Percentiles rank a stretch among this genome's conserved stretches.
Evolutionary conservation across 2,113 vertebrate species (phyloP).

Genomic region (Tinamus guttatus): DNA sequence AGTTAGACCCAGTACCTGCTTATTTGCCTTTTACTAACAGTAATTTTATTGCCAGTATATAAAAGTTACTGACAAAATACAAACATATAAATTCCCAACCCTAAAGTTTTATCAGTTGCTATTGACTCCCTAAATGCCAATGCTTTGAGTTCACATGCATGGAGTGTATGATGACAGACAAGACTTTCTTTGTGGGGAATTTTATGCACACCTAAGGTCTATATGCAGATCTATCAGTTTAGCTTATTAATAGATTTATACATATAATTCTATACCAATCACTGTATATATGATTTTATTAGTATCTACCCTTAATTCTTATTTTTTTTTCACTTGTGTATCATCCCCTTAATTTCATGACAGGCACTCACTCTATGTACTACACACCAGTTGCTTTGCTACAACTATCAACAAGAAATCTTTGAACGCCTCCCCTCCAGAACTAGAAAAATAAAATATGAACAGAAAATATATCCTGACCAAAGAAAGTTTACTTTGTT

Average conservation of each 20-base stretch:
- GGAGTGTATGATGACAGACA: accelerated
- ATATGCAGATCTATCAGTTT: neutral
- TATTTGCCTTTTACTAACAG: neutral
- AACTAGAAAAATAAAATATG: constrained; percentile 38
- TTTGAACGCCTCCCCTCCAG: neutral
- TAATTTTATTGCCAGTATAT: neutral
- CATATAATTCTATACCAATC: neutral
- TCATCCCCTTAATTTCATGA: neutral
- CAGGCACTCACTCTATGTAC: neutral
- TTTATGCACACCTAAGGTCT: neutral
- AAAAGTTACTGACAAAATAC: neutral
- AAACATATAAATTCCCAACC: neutral
- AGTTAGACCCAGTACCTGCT: neutral
- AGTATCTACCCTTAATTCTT: neutral
- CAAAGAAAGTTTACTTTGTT: constrained; percentile 33
- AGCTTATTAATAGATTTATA: neutral
- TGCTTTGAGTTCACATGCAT: neutral
- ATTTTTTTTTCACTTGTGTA: neutral
- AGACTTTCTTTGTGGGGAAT: neutral
- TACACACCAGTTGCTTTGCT: neutral
- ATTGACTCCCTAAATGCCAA: neutral
- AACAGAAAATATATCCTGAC: constrained; percentile 24
- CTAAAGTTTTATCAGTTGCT: neutral
- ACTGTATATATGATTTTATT: neutral
- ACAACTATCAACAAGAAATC: neutral